phyloP scores from a whole-genome alignment of 2,113 vertebrate genomes.

The Ellobius talpinus region DNA sequence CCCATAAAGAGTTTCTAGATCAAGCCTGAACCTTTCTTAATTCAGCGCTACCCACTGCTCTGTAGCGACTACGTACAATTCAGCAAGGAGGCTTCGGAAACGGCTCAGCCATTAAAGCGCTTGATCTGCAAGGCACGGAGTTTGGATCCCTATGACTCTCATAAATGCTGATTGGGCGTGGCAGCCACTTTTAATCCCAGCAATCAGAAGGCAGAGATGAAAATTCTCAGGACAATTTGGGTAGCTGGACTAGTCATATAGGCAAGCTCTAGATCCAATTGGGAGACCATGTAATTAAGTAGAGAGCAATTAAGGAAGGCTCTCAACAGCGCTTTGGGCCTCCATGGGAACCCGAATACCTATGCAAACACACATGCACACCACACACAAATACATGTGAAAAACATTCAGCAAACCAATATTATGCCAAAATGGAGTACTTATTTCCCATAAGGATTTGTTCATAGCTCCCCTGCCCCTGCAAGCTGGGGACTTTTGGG shows the following conservation, averaged over 20 bases:
- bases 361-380: neutral
- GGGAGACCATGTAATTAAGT: neutral
- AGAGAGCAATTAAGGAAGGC: neutral
- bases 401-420: neutral
- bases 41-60: neutral
- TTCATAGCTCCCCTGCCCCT: neutral
- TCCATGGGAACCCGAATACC: neutral
- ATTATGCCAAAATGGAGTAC: neutral
- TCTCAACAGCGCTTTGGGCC: neutral
- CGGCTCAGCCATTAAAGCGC: neutral
- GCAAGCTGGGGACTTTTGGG: neutral
- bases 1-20: neutral
- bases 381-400: neutral
- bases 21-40: neutral
- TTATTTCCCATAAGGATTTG: neutral
- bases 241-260: neutral
- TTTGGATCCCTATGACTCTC: neutral
- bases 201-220: neutral
- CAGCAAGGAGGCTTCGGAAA: neutral
- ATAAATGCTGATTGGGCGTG: neutral
- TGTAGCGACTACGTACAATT: too few relatives aligned
- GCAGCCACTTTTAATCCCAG: neutral
- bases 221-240: neutral
- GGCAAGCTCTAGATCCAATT: neutral
- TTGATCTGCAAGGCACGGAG: too few relatives aligned